A percentile compares a stretch with the other conserved stretches of the same genome.
These are phyloP conservation scores for Rhynchophorus ferrugineus DNA, from an alignment of 1,140 invertebrate species.

Conservation along the genomic window DNA sequence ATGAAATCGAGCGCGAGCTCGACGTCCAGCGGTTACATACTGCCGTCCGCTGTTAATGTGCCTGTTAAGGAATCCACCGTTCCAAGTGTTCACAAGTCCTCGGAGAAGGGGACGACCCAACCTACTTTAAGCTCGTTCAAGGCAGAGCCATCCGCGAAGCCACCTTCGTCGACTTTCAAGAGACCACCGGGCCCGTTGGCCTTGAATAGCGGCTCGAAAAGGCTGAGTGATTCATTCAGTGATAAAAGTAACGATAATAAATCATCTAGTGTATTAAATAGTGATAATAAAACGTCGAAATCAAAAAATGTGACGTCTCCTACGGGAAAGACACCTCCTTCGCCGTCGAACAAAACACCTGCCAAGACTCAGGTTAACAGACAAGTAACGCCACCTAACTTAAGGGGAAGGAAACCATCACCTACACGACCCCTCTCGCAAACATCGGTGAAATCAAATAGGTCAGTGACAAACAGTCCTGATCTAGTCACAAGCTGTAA, in stretches of 20 bases:
- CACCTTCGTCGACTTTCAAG: constrained; percentile 37
- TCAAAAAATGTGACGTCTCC: constrained; percentile 19
- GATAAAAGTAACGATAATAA: constrained; percentile 11
- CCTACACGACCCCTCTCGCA: constrained; percentile 33
- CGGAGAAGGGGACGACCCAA: constrained; percentile 12
- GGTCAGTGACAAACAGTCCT: constrained; percentile 50
- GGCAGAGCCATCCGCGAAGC: constrained; percentile 28
- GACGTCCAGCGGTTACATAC: constrained; percentile 64
- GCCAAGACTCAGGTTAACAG: constrained; percentile 42
- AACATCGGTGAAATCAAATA: constrained; percentile 30
- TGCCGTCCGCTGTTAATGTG: constrained; percentile 59
- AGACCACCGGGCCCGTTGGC: constrained; percentile 34
- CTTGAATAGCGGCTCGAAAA: constrained; percentile 18
- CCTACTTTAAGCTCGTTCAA: constrained; percentile 31
- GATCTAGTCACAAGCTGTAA: constrained; percentile 63
- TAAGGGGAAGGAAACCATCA: constrained; percentile 40
- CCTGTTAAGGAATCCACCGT: constrained; percentile 37
- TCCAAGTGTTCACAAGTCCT: constrained; percentile 9
- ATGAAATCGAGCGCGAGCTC: constrained; percentile 51
- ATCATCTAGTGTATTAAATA: constrained; percentile 2
- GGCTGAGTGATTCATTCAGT: constrained; percentile 11
- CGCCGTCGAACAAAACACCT: constrained; percentile 38
- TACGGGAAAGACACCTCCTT: constrained; percentile 37
- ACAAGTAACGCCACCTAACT: constrained; percentile 45
- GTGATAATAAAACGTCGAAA: constrained; percentile 7